These are phyloP conservation scores for Ifrita kowaldi DNA, from an alignment of 2,113 vertebrate species.

Conservation along the genomic window DNA sequence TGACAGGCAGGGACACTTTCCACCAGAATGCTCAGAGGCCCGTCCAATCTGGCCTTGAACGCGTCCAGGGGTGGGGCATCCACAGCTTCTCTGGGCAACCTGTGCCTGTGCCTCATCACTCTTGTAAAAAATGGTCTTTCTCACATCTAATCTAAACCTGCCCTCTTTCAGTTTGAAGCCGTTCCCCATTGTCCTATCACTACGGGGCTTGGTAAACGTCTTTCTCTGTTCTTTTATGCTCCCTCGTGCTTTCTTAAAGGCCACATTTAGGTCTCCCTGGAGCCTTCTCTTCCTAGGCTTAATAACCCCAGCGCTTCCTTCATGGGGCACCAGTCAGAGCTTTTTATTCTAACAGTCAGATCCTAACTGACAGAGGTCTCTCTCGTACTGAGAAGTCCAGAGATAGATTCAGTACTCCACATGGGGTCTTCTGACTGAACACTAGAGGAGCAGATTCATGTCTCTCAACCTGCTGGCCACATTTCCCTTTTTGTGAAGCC, in stretches of 20 bases:
- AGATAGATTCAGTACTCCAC: not conserved
- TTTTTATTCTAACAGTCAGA: not conserved
- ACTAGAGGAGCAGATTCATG: not conserved
- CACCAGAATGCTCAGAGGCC: not conserved
- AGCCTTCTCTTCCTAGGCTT: not conserved
- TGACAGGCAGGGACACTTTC: not conserved
- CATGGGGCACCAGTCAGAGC: rapidly evolving
- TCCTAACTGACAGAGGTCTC: not conserved
- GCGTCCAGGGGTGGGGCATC: not conserved
- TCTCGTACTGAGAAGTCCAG: not conserved
- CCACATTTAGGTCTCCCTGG: not conserved
- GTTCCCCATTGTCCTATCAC: not conserved
- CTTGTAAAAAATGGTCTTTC: not conserved
- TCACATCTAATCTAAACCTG: not conserved
- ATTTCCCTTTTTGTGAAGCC: not conserved
- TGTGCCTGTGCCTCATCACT: not conserved
- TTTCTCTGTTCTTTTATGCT: not conserved
- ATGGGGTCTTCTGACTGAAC: rapidly evolving
- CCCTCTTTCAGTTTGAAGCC: not conserved
- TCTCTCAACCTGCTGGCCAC: not conserved
- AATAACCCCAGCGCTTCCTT: not conserved
- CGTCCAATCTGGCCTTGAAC: not conserved
- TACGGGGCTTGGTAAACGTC: not conserved
- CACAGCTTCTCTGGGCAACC: not conserved
- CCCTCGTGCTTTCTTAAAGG: not conserved